A percentile compares a stretch with the other conserved stretches of the same genome.
Conservation (phyloP, 2,113 vertebrate genomes). For the Prunella himalayana region DNA sequence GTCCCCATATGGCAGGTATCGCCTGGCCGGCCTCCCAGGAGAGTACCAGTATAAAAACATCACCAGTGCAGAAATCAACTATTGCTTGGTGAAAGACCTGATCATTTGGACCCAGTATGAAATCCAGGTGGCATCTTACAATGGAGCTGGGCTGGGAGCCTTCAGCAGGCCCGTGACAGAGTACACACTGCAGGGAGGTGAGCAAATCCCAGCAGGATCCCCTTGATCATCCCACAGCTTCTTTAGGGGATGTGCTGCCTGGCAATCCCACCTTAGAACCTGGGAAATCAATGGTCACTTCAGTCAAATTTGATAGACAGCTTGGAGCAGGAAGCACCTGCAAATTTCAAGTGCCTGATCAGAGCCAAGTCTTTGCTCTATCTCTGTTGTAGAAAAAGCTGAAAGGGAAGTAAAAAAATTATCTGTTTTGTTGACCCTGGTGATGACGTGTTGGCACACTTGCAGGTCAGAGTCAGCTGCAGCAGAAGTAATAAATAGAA, state of each 20-base stretch:
- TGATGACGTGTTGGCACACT: background rate
- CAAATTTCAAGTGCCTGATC: background rate
- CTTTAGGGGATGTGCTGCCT: background rate
- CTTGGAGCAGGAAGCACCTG: background rate
- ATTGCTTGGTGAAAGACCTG: conserved; percentile 91
- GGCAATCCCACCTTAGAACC: background rate
- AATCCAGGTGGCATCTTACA: conserved; percentile 96
- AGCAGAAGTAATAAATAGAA: background rate
- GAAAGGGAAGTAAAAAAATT: background rate
- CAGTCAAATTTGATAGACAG: background rate
- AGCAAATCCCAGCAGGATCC: background rate
- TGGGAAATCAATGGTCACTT: background rate
- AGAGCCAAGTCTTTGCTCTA: background rate
- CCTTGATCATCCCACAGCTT: background rate
- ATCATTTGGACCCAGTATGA: conserved; percentile 99
- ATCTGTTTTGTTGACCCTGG: background rate
- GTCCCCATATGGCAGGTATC: conserved; percentile 78
- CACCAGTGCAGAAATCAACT: conserved; percentile 92
- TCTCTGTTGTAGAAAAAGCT: background rate
- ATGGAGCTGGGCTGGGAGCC: conserved; percentile 86
- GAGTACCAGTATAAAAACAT: conserved; percentile 94
- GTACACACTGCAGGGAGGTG: conserved; percentile 95
- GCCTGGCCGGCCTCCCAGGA: conserved; percentile 89
- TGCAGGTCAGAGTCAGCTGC: background rate
- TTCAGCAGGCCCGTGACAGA: conserved; percentile 89